A percentile compares a stretch with the other conserved stretches of the same genome.
phyloP scores from a whole-genome alignment of 2,888 invertebrate species.

The Drosophila meridionalis region DNA sequence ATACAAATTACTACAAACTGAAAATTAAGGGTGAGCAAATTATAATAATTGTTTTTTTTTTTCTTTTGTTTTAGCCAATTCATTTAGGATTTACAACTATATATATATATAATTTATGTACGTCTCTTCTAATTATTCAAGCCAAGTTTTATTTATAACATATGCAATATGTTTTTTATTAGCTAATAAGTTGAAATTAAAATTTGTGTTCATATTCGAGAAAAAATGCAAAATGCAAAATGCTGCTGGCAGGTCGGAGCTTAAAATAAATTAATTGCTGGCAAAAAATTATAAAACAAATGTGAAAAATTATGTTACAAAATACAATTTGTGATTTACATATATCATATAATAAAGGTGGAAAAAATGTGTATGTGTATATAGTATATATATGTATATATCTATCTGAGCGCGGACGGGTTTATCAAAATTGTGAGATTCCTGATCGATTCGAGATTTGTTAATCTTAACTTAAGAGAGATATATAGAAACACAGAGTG shows the following conservation, averaged over 20 bases:
- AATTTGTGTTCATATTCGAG: constrained; percentile 22
- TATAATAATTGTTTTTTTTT: constrained; percentile 42
- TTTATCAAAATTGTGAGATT: constrained; percentile 41
- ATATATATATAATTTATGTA: constrained; percentile 7
- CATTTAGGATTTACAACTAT: constrained; percentile 48
- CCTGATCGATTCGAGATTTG: constrained; percentile 42
- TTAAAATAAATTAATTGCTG: constrained; percentile 63
- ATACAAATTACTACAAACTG: constrained; percentile 65
- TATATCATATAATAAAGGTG: constrained; percentile 13
- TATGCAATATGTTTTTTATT: constrained; percentile 16
- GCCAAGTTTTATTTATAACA: constrained; percentile 44
- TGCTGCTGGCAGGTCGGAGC: constrained; percentile 75
- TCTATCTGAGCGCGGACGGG: background rate
- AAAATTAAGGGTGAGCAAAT: constrained; percentile 43
- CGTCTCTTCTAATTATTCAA: constrained; percentile 42
- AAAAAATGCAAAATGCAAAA: constrained; percentile 56
- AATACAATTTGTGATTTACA: constrained; percentile 32
- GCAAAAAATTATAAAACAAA: constrained; percentile 22
- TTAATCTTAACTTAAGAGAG: constrained; percentile 37
- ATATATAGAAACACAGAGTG: background rate
- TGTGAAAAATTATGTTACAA: constrained; percentile 51
- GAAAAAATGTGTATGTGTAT: background rate
- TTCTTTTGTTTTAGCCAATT: constrained; percentile 56
- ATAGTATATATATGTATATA: background rate
- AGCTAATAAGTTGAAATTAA: constrained; percentile 41